Percentiles rank a stretch among this genome's conserved stretches.
Conservation (phyloP, 2,113 vertebrate genomes). For the Urocynchramus pylzowi region DNA sequence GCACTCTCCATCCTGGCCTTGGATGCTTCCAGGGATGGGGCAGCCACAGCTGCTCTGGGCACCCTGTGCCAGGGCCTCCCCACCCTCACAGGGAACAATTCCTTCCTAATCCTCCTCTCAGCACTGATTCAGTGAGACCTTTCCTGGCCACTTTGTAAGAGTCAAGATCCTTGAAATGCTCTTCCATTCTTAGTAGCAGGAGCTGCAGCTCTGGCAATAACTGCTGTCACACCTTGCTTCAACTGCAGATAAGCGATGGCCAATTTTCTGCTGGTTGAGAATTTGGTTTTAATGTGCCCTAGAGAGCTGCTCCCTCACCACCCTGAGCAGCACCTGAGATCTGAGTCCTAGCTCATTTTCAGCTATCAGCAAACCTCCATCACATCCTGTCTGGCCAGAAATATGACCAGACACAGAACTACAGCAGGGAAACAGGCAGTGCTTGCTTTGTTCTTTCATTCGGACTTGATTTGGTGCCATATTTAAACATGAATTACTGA, state of each 20-base stretch:
- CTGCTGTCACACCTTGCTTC: background rate
- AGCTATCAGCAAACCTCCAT: background rate
- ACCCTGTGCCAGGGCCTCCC: background rate
- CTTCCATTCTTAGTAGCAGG: background rate
- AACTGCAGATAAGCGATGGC: background rate
- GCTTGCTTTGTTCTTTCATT: background rate
- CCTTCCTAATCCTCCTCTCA: background rate
- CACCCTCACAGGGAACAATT: background rate
- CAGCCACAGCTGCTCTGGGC: background rate
- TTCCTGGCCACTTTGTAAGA: background rate
- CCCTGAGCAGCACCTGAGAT: background rate
- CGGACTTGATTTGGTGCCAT: background rate
- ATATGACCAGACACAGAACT: background rate
- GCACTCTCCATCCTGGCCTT: background rate
- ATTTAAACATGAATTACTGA: background rate
- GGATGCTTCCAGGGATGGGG: background rate
- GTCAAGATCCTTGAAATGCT: background rate
- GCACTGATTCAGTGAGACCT: background rate
- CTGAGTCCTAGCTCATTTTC: background rate
- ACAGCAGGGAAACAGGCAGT: background rate
- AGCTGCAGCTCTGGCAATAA: background rate
- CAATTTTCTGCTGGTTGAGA: background rate
- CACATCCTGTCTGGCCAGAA: background rate
- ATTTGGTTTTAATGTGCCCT: background rate
- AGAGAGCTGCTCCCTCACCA: background rate